These are phyloP conservation scores for Argyrosomus regius DNA, from an alignment of 2,797 vertebrate species.

Conservation along the genomic window DNA sequence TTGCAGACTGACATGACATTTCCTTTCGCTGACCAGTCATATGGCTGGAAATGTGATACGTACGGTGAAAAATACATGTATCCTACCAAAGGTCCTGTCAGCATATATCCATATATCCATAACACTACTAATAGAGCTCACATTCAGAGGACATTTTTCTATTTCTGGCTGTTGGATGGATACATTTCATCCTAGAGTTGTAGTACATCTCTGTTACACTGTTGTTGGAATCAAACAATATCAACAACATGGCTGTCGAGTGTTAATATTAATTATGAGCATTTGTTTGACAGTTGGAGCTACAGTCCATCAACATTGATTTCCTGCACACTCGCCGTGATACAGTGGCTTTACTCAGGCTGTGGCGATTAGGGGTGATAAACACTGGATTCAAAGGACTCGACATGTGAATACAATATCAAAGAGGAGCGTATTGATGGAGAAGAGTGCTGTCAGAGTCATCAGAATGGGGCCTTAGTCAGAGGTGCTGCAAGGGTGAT, in stretches of 20 bases:
- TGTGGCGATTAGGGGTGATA: not conserved
- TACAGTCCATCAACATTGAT: fast-evolving
- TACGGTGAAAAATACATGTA: slow-evolving; percentile 57
- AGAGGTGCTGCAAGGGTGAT: slow-evolving; percentile 51
- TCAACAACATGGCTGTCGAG: slow-evolving; percentile 25
- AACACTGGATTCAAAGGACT: not conserved
- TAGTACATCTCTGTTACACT: slow-evolving; percentile 57
- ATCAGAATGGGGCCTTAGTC: slow-evolving; percentile 36
- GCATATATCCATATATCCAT: slow-evolving; percentile 67
- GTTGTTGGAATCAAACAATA: slow-evolving; percentile 32
- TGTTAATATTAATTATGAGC: slow-evolving; percentile 7
- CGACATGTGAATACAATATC: not conserved
- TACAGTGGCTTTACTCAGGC: not conserved
- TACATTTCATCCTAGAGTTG: slow-evolving; percentile 54
- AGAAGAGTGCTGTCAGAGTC: slow-evolving; percentile 38
- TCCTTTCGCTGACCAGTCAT: slow-evolving; percentile 74
- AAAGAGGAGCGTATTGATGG: slow-evolving; percentile 17
- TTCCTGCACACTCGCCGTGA: too few species aligned
- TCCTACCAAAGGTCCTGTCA: slow-evolving; percentile 61
- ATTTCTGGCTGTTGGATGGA: slow-evolving; percentile 59
- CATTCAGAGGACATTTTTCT: slow-evolving; percentile 66
- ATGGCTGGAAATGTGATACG: slow-evolving; percentile 65
- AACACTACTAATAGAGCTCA: slow-evolving; percentile 64
- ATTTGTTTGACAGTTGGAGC: slow-evolving; percentile 4
- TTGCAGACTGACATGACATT: slow-evolving; percentile 63